Evolutionary conservation across 2,888 invertebrate species (phyloP), one percentile per base, ranked within the genome.

Genomic region (Eueremaeus valkanovi): DNA sequence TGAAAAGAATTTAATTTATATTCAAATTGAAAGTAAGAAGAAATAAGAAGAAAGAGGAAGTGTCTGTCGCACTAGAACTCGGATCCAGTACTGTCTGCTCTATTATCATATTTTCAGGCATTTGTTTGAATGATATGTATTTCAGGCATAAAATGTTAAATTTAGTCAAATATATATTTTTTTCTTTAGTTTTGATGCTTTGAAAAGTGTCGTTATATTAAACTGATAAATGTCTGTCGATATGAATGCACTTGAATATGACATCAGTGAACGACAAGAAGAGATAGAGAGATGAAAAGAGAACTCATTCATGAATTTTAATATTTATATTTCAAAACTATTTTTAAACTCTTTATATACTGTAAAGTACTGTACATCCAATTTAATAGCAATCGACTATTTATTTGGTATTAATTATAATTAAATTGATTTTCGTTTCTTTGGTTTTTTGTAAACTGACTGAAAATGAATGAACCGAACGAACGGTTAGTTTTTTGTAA

Each of bases 171-270:
- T 11, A 45, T 18, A 45, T 45, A 13, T 45, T 45, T 45, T 45
- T 11, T 45, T 24, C 8, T 21, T 24, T 24, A 24, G 55, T 24
- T 3, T 24, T 27, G 3, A 24, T 6, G 5, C 6, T 61, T 9
- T 29, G 61, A 31, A 27, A 61, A 21, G 21, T 51, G n/a, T 21
- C 51, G 16, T 51, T 21, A 51, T 51, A 21, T 51, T 51, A 51
- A 51, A 51, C 51, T 21, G 21, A 51, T 51, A 51, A 51, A 51
- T 51, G 61, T 61, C 61, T 61, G 61, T 61, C 61, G 29, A 61
- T 61, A 61, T 3, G 27, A 61, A 18, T 61, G 6, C 29, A 61
- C 61, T 61, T 61, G 61, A 61, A 61, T 29, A 29, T 61, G 29
- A 61, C 18, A 29, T 61, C 29, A 61, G 61, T 21, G 5, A 3